Evolutionary conservation across 1,140 invertebrate species (phyloP).

Genomic region (Cyclina sinensis): DNA sequence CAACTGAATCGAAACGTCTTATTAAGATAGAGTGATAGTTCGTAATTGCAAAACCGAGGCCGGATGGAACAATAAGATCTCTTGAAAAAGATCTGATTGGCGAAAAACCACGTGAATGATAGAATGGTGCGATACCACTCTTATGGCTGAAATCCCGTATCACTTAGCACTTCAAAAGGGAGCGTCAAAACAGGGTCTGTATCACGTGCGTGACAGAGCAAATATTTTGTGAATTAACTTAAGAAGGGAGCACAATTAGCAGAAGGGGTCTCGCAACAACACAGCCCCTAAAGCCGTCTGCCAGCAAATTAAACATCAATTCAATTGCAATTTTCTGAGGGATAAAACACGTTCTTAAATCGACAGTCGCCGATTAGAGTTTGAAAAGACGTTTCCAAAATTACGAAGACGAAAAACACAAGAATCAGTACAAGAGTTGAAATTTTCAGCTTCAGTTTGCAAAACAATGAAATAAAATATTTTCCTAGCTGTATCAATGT

Average conservation of each 20-base stretch:
- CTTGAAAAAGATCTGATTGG: background rate
- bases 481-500: background rate
- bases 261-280: constrained; percentile 48
- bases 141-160: constrained; percentile 6
- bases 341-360: constrained; percentile 20
- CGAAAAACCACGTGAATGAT: background rate
- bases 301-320: constrained; percentile 48
- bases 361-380: background rate
- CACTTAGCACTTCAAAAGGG: constrained; percentile 4
- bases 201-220: constrained; percentile 46
- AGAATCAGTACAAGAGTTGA: background rate
- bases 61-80: background rate
- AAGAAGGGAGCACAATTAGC: constrained; percentile 7
- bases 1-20: too few relatives aligned
- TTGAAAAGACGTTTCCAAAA: background rate
- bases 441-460: background rate
- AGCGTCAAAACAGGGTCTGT: constrained; percentile 15
- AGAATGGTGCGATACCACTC: background rate
- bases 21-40: too few relatives aligned
- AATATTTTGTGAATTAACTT: constrained; percentile 44
- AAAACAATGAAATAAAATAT: background rate
- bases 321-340: constrained; percentile 51
- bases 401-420: background rate
- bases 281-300: constrained; percentile 28
- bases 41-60: too few relatives aligned